Evolutionary conservation across 92 coral and sea anemone species (phyloP).

Genomic region (Epizoanthus stellaris): DNA sequence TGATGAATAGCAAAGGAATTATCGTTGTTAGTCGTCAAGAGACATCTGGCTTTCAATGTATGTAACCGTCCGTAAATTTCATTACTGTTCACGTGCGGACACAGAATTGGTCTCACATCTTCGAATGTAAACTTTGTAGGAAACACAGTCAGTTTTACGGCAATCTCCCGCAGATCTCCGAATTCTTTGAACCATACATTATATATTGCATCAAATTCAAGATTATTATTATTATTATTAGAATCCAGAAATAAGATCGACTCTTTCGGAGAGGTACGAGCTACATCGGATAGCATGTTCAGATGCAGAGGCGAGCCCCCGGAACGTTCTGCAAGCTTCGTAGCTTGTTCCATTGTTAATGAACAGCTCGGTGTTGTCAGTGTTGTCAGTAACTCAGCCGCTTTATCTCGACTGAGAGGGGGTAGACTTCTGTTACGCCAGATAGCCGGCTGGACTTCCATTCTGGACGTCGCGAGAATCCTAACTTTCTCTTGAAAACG

Average conservation of each 20-base stretch:
- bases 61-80: background rate
- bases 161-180: background rate
- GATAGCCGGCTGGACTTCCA: background rate
- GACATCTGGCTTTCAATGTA: background rate
- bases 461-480: constrained; percentile 19
- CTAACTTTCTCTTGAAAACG: background rate
- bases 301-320: constrained; percentile 4
- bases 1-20: background rate
- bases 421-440: background rate
- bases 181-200: background rate
- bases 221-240: background rate
- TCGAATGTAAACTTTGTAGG: background rate
- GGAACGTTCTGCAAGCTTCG: background rate
- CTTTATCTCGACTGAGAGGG: background rate
- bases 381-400: background rate
- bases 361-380: background rate
- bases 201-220: background rate
- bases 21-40: background rate
- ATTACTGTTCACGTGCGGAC: background rate
- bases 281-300: background rate
- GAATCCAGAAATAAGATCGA: background rate
- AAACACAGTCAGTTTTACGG: constrained; percentile 2
- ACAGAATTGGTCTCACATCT: background rate
- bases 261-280: background rate
- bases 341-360: background rate